phyloP scores from a whole-genome alignment of 2,113 vertebrate species.

The Tupaia chinensis region DNA sequence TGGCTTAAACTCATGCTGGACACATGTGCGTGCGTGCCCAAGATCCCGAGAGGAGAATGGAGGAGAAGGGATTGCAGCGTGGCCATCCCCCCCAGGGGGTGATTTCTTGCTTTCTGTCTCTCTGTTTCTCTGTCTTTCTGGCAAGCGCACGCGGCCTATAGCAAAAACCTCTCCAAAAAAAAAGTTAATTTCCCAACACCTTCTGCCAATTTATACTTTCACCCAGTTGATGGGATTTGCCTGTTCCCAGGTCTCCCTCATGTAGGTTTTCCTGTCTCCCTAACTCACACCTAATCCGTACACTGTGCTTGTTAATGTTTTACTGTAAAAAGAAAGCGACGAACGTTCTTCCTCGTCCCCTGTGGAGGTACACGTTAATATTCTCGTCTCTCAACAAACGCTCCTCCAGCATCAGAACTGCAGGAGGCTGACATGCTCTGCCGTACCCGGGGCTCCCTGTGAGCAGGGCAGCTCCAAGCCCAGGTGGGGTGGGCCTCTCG shows the following conservation, averaged over 20 bases:
- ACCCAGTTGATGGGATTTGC: neutral
- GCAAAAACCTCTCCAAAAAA: too few species aligned
- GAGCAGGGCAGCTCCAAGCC: neutral
- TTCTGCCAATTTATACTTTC: neutral
- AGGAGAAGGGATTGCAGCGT: too few species aligned
- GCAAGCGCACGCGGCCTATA: too few species aligned
- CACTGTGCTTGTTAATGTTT: neutral
- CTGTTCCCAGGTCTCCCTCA: neutral
- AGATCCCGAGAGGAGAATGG: too few species aligned
- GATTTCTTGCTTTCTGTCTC: too few species aligned
- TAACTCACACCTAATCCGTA: neutral
- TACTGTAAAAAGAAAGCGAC: constrained; percentile 4
- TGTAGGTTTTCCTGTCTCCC: neutral
- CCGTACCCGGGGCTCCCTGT: neutral
- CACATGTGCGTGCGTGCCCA: too few species aligned
- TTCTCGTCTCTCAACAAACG: neutral
- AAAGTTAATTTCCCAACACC: neutral
- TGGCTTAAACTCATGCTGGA: too few species aligned
- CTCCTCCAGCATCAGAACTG: neutral
- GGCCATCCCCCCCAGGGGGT: too few species aligned
- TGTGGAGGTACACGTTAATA: neutral
- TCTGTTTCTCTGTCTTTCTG: too few species aligned
- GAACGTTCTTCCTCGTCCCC: neutral
- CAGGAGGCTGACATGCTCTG: neutral
- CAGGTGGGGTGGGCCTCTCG: too few species aligned